Evolutionary conservation across 2,113 vertebrate species (phyloP), one percentile per base, ranked within the genome.

Genomic region (Craseonycteris thonglongyai): DNA sequence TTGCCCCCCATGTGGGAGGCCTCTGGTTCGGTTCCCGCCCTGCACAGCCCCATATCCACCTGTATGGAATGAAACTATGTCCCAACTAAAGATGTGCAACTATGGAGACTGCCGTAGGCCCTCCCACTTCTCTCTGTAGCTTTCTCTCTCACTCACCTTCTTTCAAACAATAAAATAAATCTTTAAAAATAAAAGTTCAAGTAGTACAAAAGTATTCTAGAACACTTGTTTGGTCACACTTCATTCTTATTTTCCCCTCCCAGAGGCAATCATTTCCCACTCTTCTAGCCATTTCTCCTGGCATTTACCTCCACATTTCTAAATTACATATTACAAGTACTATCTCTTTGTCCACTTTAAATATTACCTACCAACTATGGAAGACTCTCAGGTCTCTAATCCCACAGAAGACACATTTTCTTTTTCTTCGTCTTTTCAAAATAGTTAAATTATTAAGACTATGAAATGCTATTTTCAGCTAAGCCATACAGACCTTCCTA

Each of bases 401-500:
- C 35, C 33, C 33, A 74, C 21, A 3, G 2, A 79, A 87, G 28
- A 71, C 15, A 63, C 4, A 35, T 71, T 76, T 63, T 33, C 61
- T 58, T 95, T 76, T 42, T 40, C 45, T 82, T 86, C 59, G n/a
- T 88, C n/a, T 90, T 93, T 72, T 68, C 74, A 65, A 56, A 90
- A 45, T 19, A 61, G 28, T 86, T 59, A 69, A 4, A 47, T 38
- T 45, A 42, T 42, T 42, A 69, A 89, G 18, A 82, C 45, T 35
- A 75, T 9, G 30, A 72, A 72, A 72, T 66, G 33, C 2, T 83
- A 65, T 65, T 84, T 45, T 35, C 40, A 51, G 13, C 56, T 88
- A 82, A 86, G 38, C 33, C 51, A 13, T 58, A 30, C 76, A 54
- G 40, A 75, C 58, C 82, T 18, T 80, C 40, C 63, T 38, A 93